Base-by-base conservation (phyloP, 2,888 invertebrate genomes). In the Drosophila birchii region DNA sequence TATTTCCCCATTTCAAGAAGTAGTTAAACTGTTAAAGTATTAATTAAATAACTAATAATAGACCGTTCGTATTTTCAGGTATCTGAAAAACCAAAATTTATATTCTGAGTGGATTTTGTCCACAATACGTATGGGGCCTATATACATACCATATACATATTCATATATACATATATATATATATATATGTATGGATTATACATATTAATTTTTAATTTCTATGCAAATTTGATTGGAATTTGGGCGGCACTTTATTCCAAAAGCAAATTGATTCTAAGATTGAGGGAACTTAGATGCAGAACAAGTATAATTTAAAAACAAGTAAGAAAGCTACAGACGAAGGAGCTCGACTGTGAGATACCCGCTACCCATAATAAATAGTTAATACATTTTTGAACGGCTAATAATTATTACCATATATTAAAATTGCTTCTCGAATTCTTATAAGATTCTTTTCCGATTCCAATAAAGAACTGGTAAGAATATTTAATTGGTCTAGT, bases 271-370 rank as follows among this genome's bases (percentile, higher is more conserved):
- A 32, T 49, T 49, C n/a, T 49, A 14, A 32, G 11, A 49, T 12
- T 32, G 12, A 7, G n/a, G 29, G 12, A 49, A 49, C 47, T 49
- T 14, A 18, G 14, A 32, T 32, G 32, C 32, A 32, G 32, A 49
- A 49, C 49, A 32, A 49, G 49, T 32, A 32, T 49, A 12, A 32
- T 49, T 49, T 12, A 32, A 32, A 47, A 47, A n/a, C n/a, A n/a
- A n/a, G n/a, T n/a, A n/a, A n/a, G n/a, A n/a, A n/a, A n/a, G n/a
- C n/a, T n/a, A n/a, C n/a, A n/a, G n/a, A n/a, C n/a, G n/a, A n/a
- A n/a, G n/a, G n/a, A n/a, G n/a, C n/a, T n/a, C n/a, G n/a, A n/a
- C n/a, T n/a, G n/a, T n/a, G n/a, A n/a, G n/a, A n/a, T n/a, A n/a
- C n/a, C n/a, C n/a, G n/a, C n/a, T n/a, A n/a, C n/a, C n/a, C n/a